Evolutionary conservation across 2,888 invertebrate genomes (phyloP).

Genomic region (Himalopsyche anomala): DNA sequence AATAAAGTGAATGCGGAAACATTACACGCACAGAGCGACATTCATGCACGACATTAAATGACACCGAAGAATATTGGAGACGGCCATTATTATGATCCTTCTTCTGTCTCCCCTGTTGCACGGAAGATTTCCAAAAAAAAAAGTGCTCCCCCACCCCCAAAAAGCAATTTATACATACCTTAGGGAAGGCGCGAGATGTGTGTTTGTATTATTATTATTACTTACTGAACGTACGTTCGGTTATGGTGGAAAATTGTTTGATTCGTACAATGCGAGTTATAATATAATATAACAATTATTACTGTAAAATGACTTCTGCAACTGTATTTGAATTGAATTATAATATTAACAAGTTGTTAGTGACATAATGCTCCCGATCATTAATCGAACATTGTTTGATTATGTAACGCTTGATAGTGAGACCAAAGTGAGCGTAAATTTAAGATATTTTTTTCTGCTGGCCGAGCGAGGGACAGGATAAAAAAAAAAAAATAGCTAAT

Average conservation of each 20-base stretch:
- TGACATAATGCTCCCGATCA: too few species aligned
- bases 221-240: constrained; percentile 49
- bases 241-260: background rate
- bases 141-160: constrained; percentile 48
- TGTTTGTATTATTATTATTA: constrained; percentile 62
- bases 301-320: too few species aligned
- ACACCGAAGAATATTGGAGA: constrained; percentile 31
- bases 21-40: background rate
- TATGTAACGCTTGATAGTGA: too few species aligned
- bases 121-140: constrained; percentile 35
- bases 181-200: constrained; percentile 48
- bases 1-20: constrained; percentile 34
- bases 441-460: too few species aligned
- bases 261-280: background rate
- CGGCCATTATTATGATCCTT: constrained; percentile 31
- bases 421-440: too few species aligned
- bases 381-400: too few species aligned
- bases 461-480: too few species aligned
- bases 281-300: background rate
- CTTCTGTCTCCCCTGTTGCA: background rate
- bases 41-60: constrained; percentile 26
- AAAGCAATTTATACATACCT: constrained; percentile 62
- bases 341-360: too few species aligned
- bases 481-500: too few species aligned
- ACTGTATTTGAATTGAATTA: too few species aligned